A percentile compares a stretch with the other conserved stretches of the same genome.
Evolutionary conservation across 2,113 vertebrate species (phyloP).

Genomic region (Clarias macrocephalus): DNA sequence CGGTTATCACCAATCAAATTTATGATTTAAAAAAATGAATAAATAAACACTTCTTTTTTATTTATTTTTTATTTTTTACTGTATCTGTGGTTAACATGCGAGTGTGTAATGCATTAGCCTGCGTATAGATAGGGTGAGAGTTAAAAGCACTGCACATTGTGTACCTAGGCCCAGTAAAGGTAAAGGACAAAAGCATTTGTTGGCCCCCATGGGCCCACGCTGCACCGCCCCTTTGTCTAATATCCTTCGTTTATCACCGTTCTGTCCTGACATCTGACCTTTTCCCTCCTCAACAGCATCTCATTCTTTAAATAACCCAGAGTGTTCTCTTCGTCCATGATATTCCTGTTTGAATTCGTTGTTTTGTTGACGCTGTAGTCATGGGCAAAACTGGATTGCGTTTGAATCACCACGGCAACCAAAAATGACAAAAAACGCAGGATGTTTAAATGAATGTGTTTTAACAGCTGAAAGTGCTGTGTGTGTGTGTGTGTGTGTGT

Average conservation of each 20-base stretch:
- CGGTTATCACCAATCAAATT: too few relatives aligned
- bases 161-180: not conserved
- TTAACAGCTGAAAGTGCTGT: constrained; percentile 31
- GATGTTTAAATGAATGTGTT: not conserved
- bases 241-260: not conserved
- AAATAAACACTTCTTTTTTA: too few relatives aligned
- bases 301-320: constrained; percentile 13
- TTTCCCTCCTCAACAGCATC: too few relatives aligned
- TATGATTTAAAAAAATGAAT: too few relatives aligned
- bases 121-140: not conserved
- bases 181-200: not conserved
- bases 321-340: constrained; percentile 33
- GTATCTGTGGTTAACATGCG: not conserved
- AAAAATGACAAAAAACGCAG: not conserved
- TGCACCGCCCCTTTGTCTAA: not conserved
- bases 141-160: not conserved
- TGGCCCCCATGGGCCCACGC: not conserved
- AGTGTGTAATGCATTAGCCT: not conserved
- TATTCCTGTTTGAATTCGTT: constrained; percentile 51
- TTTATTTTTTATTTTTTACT: not conserved
- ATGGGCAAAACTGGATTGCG: constrained; percentile 55
- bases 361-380: constrained; percentile 34
- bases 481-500: not conserved
- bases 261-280: not conserved
- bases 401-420: constrained; percentile 58